These are phyloP conservation scores for Trematomus bernacchii DNA, from an alignment of 2,797 vertebrate genomes.

Conservation along the genomic window DNA sequence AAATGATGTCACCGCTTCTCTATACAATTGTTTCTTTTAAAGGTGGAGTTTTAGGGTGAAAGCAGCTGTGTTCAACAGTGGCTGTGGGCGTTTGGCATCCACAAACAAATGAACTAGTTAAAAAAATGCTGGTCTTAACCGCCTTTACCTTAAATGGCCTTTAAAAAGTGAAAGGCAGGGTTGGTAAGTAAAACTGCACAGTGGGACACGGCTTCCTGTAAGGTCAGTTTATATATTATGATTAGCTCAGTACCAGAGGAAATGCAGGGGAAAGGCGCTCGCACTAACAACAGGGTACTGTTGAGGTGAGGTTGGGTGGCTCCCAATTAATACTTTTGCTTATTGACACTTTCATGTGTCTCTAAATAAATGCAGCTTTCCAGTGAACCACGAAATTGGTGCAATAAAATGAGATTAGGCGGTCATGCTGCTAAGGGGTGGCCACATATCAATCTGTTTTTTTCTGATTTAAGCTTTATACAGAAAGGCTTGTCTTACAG, in stretches of 20 bases:
- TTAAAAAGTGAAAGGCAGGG: conserved; percentile 67
- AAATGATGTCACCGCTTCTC: conserved; percentile 93
- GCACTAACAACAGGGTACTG: conserved; percentile 74
- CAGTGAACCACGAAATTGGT: conserved; percentile 56
- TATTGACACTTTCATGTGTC: conserved; percentile 62
- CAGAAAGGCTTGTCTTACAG: conserved; percentile 27
- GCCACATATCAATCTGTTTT: conserved; percentile 57
- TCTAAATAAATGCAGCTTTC: conserved; percentile 72
- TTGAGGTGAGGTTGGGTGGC: conserved; percentile 55
- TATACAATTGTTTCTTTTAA: conserved; percentile 81
- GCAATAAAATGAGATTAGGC: conserved; percentile 67
- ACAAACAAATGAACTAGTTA: conserved; percentile 57
- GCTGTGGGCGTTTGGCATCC: conserved; percentile 56
- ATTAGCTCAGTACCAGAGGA: conserved; percentile 70
- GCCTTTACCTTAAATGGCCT: conserved; percentile 72
- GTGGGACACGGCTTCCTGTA: conserved; percentile 72
- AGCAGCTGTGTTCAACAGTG: conserved; percentile 64
- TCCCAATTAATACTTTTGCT: conserved; percentile 70
- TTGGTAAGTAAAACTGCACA: conserved; percentile 60
- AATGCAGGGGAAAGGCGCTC: conserved; percentile 61
- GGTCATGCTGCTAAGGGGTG: conserved; percentile 29
- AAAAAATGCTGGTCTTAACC: conserved; percentile 45
- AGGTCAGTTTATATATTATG: conserved; percentile 77
- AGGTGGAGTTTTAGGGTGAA: conserved; percentile 75
- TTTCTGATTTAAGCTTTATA: conserved; percentile 37